A percentile compares a stretch with the other conserved stretches of the same genome.
phyloP scores from a whole-genome alignment of 2,113 vertebrate species.

The Chlorodrepanis virens region DNA sequence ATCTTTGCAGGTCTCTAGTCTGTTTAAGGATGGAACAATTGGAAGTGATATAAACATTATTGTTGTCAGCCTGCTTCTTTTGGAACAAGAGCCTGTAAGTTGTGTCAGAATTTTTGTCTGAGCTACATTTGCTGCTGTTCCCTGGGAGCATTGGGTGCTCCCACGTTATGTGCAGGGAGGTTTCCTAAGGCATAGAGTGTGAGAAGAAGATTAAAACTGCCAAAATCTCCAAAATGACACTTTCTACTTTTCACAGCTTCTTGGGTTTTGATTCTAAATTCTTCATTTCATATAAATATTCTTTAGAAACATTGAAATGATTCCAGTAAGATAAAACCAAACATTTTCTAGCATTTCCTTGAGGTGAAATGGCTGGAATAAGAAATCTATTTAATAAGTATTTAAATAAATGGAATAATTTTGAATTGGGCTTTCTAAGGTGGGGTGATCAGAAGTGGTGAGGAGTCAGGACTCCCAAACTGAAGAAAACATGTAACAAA shows the following conservation, averaged over 20 bases:
- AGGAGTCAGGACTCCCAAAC: neutral
- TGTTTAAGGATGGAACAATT: slow-evolving; percentile 98
- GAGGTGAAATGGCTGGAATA: neutral
- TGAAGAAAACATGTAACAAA: neutral
- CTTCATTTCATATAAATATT: neutral
- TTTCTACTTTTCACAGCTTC: neutral
- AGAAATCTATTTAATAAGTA: neutral
- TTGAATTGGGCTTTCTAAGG: neutral
- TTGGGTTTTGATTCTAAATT: neutral
- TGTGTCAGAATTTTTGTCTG: neutral
- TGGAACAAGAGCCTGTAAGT: slow-evolving; percentile 96
- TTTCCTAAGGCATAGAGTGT: neutral
- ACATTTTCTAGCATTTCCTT: neutral
- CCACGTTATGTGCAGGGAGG: rapidly evolving
- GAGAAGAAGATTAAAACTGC: neutral
- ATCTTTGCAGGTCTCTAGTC: slow-evolving; percentile 87
- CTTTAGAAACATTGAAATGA: neutral
- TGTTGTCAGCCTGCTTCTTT: slow-evolving; percentile 91
- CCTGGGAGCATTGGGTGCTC: neutral
- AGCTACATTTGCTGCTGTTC: neutral
- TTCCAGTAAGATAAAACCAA: neutral
- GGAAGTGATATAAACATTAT: slow-evolving; percentile 95
- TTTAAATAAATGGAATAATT: neutral
- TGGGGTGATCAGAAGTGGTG: neutral
- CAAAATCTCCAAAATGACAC: neutral